Evolutionary conservation across 1,140 invertebrate species (phyloP).

Genomic region (Ptiloglossa arizonensis): DNA sequence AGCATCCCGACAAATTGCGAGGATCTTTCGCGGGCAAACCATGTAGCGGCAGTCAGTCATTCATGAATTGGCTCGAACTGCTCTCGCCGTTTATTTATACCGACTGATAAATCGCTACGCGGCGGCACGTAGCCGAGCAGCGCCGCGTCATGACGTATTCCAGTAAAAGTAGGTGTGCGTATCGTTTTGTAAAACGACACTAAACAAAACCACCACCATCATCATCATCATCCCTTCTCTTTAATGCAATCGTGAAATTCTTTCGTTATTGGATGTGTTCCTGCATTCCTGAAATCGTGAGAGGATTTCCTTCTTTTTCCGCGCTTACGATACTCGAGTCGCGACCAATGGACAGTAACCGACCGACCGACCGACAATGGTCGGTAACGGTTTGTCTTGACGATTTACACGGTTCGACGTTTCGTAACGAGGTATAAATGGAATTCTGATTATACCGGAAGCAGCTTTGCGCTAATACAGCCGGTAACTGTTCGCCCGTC

Average conservation of each 20-base stretch:
- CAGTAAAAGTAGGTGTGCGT: slow-evolving; percentile 41
- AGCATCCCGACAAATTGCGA: too few species aligned
- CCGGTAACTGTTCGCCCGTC: slow-evolving; percentile 20
- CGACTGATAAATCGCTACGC: slow-evolving; percentile 53
- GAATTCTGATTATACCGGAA: slow-evolving; percentile 54
- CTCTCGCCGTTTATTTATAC: slow-evolving; percentile 61
- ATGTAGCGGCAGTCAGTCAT: slow-evolving; percentile 57
- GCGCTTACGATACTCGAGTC: background rate
- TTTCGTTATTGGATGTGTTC: background rate
- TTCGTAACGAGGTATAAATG: slow-evolving; percentile 18
- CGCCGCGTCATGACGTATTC: slow-evolving; percentile 28
- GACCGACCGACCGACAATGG: background rate
- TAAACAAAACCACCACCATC: background rate
- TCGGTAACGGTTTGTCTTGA: slow-evolving; percentile 33
- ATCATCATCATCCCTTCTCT: background rate
- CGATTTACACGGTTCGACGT: slow-evolving; percentile 44
- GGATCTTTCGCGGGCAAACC: background rate
- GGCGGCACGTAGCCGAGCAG: slow-evolving; percentile 42
- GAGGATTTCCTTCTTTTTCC: background rate
- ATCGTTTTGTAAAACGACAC: slow-evolving; percentile 49
- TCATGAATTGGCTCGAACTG: slow-evolving; percentile 69
- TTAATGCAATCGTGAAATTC: background rate
- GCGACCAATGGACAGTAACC: background rate
- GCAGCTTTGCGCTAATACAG: slow-evolving; percentile 44
- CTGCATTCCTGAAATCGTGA: background rate